Evolutionary conservation across 2,888 invertebrate genomes (phyloP), one percentile per base, ranked within the genome.

Genomic region (Agonum fuliginosum): DNA sequence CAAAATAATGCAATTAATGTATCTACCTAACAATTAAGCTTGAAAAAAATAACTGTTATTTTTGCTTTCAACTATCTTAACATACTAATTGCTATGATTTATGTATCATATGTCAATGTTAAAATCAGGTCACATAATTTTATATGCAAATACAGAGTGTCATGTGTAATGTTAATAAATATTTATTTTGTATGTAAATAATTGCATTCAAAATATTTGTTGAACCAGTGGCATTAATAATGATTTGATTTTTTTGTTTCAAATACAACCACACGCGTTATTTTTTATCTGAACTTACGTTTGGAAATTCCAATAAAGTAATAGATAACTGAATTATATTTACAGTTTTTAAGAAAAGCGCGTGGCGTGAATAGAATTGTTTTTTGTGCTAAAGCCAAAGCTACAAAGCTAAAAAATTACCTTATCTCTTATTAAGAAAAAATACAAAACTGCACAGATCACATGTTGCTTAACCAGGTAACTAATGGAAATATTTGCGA

Each of bases 401-500:
- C 27, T 27, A 27, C 10, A 8, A 30, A 30, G 30, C 5, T 10
- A 1, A 8, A 8, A 30, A 2, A 27, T 27, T 62, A 62, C 58
- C 58, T 62, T 34, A 17, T 62, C 30, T 17, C 8, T 30, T 30
- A 5, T 30, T 5, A 30, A 5, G 27, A 17, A 62, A 62, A 30
- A 62, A 17, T 62, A 27, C 8, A 12, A 62, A 30, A 62, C 58
- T 62, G 58, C 58, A 62, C 58, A 62, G 58, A 30, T 12, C 27
- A 62, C 12, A 27, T 19, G 12, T 4, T 5, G 46, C 46, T 46
- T 17, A 62, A 62, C 58, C 30, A 30, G n/a, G n/a, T n/a, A 54
- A 24, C 54, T 24, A 20, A 62, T 30, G 48, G 19, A 48, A 48
- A 48, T 48, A 10, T 46, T 19, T 27, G 58, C 6, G 2, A 24